A percentile compares a stretch with the other conserved stretches of the same genome.
Evolutionary conservation across 2,888 invertebrate genomes (phyloP).

Genomic region (Brachylomia viminalis): DNA sequence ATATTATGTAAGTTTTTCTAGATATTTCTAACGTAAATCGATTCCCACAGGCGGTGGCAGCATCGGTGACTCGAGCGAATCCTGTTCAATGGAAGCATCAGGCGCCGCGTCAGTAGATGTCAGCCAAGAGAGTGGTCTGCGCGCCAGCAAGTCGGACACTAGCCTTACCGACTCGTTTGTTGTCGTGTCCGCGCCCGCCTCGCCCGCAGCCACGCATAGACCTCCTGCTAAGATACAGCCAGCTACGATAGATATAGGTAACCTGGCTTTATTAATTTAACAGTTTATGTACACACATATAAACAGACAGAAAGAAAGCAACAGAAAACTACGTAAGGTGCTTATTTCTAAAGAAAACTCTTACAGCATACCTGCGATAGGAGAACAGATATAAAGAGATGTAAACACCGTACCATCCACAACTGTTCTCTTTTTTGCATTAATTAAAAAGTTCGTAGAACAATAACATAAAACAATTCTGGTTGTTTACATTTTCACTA

Average conservation of each 20-base stretch:
- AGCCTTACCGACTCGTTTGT: conserved; percentile 97
- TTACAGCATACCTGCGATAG: too few relatives aligned
- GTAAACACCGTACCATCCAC: too few relatives aligned
- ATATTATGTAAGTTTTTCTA: neutral
- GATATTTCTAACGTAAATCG: neutral
- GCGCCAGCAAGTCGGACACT: conserved; percentile 97
- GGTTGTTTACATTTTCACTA: too few relatives aligned
- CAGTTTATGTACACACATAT: too few relatives aligned
- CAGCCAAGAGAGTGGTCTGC: conserved; percentile 89
- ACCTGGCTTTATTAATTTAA: too few relatives aligned
- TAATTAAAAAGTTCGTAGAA: too few relatives aligned
- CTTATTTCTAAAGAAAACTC: too few relatives aligned
- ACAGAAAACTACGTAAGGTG: too few relatives aligned
- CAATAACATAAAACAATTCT: too few relatives aligned
- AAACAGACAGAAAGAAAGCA: too few relatives aligned
- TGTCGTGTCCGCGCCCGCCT: conserved; percentile 91
- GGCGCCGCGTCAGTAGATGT: conserved; percentile 68
- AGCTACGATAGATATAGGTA: conserved; percentile 75
- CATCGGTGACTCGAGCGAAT: conserved; percentile 86
- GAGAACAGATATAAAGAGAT: too few relatives aligned
- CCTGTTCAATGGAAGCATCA: conserved; percentile 77
- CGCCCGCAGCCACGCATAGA: conserved; percentile 61
- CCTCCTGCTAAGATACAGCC: conserved; percentile 44
- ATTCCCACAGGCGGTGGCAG: conserved; percentile 89
- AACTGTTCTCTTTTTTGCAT: too few relatives aligned